Evolutionary conservation across 2,888 invertebrate genomes (phyloP).

Genomic region (Troilus luridus): DNA sequence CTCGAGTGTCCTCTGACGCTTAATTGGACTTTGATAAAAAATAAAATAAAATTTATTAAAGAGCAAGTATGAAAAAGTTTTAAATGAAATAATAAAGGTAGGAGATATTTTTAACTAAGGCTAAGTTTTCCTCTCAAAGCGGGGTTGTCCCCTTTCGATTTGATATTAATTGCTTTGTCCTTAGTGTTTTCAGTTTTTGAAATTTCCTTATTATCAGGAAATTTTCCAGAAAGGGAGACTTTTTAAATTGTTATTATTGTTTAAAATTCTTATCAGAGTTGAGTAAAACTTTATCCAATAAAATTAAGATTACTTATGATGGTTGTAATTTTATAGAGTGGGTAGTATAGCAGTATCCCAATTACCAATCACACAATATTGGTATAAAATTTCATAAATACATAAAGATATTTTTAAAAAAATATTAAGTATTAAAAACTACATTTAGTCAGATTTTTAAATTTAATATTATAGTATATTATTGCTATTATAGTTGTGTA

Average conservation of each 20-base stretch:
- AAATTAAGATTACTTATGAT: too few relatives aligned
- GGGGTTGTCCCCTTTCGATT: neutral
- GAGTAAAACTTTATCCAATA: too few relatives aligned
- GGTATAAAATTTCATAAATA: too few relatives aligned
- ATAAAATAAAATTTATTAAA: neutral
- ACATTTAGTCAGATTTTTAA: too few relatives aligned
- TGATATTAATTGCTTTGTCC: neutral
- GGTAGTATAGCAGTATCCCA: too few relatives aligned
- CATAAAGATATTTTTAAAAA: too few relatives aligned
- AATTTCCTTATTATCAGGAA: neutral
- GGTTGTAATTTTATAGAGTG: too few relatives aligned
- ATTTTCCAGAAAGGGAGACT: neutral
- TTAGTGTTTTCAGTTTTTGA: neutral
- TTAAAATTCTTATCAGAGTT: too few relatives aligned
- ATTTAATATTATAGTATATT: too few relatives aligned
- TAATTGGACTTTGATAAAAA: neutral
- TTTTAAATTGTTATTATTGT: neutral
- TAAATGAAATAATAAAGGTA: neutral
- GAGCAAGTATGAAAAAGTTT: neutral
- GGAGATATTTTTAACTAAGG: neutral
- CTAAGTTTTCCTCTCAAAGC: neutral
- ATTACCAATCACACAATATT: too few relatives aligned
- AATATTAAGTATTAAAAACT: too few relatives aligned
- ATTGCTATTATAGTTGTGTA: too few relatives aligned
- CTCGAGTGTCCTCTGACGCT: neutral